Evolutionary conservation across 2,888 invertebrate genomes (phyloP), one percentile per base, ranked within the genome.

Genomic region (Matsumyia berberina): DNA sequence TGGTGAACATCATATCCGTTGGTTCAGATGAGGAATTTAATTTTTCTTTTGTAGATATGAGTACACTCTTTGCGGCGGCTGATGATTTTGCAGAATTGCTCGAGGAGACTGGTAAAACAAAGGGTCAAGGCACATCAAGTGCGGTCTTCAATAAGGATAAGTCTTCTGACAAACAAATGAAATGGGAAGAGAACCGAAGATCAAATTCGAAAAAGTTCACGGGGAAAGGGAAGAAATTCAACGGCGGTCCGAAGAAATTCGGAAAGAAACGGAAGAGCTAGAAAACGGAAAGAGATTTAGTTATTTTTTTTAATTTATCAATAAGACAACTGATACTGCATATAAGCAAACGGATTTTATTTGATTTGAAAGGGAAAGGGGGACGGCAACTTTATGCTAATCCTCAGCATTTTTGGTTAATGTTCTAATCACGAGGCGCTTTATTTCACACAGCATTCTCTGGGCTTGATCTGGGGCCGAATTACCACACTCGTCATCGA

Each of bases 1-100:
- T 15, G 29, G 15, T 46, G 1, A 6, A 2, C 2, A 2, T 6
- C 4, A 6, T 42, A 19, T 3, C 8, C 9, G 4, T 4, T 11
- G 8, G 5, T 4, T 19, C 2, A 11, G 7, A 19, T 3, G 1
- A 19, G 19, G 11, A 12, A 55, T 37, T 15, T 46, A n/a, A 42
- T 9, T 80, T 29, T 35, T 29, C 39, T 85, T 69, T 78, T 24
- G 2, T 76, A 91, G 94, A 94, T 87, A 92, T 94, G 51, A 93
- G 93, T 46, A 94, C 94, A 0, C 89, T 96, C 37, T 97, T 97
- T 92, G 96, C 96, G 2, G 95, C 96, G 0, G 97, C 97, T 0
- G 97, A 97, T 90, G 95, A 97, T 92, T 98, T 98, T 92, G 95
- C 97, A 0, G 95, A 96, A 51, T 93, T 98, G 87, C 92, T 98